Percentiles rank a stretch among this genome's conserved stretches.
Conservation (phyloP, 1,140 invertebrate species). For the Doryteuthis pealeii region DNA sequence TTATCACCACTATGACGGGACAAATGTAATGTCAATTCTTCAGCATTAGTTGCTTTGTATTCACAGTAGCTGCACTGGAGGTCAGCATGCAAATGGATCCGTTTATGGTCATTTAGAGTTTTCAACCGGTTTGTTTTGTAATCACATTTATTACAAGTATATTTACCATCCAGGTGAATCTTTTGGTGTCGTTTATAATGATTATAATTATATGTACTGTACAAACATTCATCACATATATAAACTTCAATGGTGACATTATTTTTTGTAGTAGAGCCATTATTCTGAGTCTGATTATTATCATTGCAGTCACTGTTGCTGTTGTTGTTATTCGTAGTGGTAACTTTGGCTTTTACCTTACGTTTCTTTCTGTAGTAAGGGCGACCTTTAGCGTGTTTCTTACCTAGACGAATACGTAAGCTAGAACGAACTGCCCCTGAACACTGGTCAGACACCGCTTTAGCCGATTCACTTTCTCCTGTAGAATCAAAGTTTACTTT, state of each 20-base stretch:
- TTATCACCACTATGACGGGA: constrained; percentile 61
- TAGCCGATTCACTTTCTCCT: neutral
- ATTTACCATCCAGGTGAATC: constrained; percentile 25
- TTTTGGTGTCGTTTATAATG: constrained; percentile 25
- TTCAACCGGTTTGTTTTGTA: constrained; percentile 42
- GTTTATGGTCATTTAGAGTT: constrained; percentile 50
- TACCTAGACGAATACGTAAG: constrained; percentile 4
- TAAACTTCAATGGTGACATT: constrained; percentile 14
- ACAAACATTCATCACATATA: constrained; percentile 28
- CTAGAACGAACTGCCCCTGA: neutral
- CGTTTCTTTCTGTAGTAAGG: neutral
- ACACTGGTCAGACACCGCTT: neutral
- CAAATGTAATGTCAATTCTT: constrained; percentile 61
- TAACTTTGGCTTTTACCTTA: neutral
- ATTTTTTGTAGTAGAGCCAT: neutral
- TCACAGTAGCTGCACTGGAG: constrained; percentile 63
- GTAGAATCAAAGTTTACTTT: no score
- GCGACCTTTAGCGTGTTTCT: neutral
- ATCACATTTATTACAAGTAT: constrained; percentile 41
- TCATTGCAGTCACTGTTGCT: neutral
- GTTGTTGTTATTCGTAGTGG: no score
- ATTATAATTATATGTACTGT: constrained; percentile 19
- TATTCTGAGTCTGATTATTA: neutral
- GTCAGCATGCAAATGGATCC: constrained; percentile 60
- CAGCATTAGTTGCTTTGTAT: constrained; percentile 57